These are phyloP conservation scores for Acropternis orthonyx DNA, from an alignment of 2,797 vertebrate genomes.

Conservation along the genomic window DNA sequence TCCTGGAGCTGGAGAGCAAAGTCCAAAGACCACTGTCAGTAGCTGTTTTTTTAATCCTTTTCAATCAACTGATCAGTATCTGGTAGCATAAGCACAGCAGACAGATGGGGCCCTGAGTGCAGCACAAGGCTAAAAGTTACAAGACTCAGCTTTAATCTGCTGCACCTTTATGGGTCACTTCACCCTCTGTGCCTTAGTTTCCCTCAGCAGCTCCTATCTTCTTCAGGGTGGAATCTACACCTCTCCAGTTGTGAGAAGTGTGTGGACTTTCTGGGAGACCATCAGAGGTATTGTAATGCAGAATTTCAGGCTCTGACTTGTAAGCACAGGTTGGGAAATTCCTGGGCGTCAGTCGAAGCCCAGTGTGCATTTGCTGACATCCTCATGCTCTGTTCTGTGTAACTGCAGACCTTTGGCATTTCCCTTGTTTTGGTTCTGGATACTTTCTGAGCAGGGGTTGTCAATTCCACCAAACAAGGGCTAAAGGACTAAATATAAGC, in stretches of 20 bases:
- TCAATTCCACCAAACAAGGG: neutral
- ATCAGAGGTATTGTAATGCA: fast-evolving
- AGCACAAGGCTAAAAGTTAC: neutral
- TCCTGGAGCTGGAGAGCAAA: neutral
- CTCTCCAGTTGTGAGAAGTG: neutral
- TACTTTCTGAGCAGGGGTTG: neutral
- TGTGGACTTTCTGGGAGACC: neutral
- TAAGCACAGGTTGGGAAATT: neutral
- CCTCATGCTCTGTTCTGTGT: neutral
- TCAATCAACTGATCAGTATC: neutral
- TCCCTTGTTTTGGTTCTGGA: neutral
- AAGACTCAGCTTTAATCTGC: neutral
- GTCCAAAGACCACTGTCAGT: neutral
- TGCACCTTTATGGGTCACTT: neutral
- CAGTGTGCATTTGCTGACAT: neutral
- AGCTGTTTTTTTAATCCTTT: neutral
- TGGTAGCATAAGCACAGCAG: neutral
- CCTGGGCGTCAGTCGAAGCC: neutral
- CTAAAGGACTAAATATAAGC: neutral
- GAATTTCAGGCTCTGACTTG: neutral
- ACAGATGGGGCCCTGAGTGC: neutral
- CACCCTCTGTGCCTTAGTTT: neutral
- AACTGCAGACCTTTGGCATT: neutral
- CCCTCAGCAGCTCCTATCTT: neutral
- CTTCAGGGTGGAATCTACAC: neutral